Evolutionary conservation across 1,140 invertebrate genomes (phyloP), one percentile per base, ranked within the genome.

Genomic region (Andrena cerasifolii): DNA sequence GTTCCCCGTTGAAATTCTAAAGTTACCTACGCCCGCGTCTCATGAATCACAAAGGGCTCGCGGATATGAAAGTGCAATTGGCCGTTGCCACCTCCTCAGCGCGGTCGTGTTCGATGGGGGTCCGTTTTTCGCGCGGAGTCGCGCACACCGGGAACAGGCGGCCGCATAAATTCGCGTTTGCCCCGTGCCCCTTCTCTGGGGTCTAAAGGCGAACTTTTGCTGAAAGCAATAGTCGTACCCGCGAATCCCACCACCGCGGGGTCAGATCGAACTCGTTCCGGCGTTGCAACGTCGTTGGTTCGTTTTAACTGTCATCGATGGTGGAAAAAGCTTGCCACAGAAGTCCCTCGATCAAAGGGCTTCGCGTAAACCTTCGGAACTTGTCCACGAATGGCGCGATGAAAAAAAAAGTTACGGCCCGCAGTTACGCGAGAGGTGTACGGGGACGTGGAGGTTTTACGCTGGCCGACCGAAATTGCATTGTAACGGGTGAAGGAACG

Each of bases 1-100:
- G 73, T 61, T 77, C 10, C 65, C 7, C 59, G 65, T 78, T 80
- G 63, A 62, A 78, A 78, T 78, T 80, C 59, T 45, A 61, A 78
- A 71, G 74, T 71, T 72, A 66, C 26, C 40, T 6, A 47, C 24
- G 58, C 21, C 45, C 26, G 56, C 40, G 53, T 62, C 68, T 56
- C 68, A 73, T 78, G 76, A 73, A 78, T 78, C 76, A 58, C 68
- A 78, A 73, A 78, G 70, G 63, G 47, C 47, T 21, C 49, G 59
- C 76, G 40, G 70, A 73, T 73, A 73, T 70, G 76, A 73, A 78
- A 78, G 59, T 65, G 67, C 67, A 72, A 78, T 78, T 78, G 75
- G 54, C 45, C 43, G 56, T 72, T 45, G 53, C 43, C 43, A 24
- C 28, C 43, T 43, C 31, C n/a, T 21, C 40, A n/a, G 31, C n/a